Base-by-base conservation (phyloP, 2,888 invertebrate species). In the Cecidostiba fungosa region DNA sequence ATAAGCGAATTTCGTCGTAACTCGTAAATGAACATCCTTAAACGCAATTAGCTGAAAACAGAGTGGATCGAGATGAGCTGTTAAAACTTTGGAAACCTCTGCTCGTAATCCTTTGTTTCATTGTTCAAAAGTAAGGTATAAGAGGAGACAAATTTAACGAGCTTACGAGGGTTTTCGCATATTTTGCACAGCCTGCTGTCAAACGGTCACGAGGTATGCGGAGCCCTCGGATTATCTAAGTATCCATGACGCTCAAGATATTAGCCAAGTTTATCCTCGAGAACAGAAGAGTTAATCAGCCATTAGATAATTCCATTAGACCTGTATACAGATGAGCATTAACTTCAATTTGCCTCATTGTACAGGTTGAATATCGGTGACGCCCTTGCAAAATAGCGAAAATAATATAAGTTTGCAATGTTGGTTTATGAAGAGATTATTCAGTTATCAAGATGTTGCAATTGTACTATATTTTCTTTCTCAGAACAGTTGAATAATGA, bases 241-340 rank as follows among this genome's bases (percentile, higher is more conserved):
- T 87, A 82, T 80, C 87, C 80, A 80, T 85, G 82, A 87, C 77
- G 83, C 85, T 82, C 72, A 83, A 82, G 80, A 77, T 85, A 85
- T 87, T 83, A 82, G 82, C 77, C 54, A 54, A 77, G 66, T 76
- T 77, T 73, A 77, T 66, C 82, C 73, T 26, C 26, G n/a, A 32
- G 59, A 76, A 82, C 77, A 82, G 70, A 82, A 77, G 79, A 85
- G 85, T 79, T 85, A 80, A 83, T 87, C 85, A 81, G 29, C 80
- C 82, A 29, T 79, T 78, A 80, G 70, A 69, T 83, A 83, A 85
- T 83, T 77, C 73, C 77, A 77, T 79, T 82, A 70, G 59, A 73
- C 10, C 36, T 81, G 23, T 69, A 32, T 19, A 19, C 26, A 72
- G 54, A 54, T 3, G 23, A 39, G 66, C 36, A 77, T 85, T 80